Percentiles rank a stretch among this genome's conserved stretches.
These are phyloP conservation scores for Eurypyga helias DNA, from an alignment of 2,113 vertebrate species.

Conservation along the genomic window DNA sequence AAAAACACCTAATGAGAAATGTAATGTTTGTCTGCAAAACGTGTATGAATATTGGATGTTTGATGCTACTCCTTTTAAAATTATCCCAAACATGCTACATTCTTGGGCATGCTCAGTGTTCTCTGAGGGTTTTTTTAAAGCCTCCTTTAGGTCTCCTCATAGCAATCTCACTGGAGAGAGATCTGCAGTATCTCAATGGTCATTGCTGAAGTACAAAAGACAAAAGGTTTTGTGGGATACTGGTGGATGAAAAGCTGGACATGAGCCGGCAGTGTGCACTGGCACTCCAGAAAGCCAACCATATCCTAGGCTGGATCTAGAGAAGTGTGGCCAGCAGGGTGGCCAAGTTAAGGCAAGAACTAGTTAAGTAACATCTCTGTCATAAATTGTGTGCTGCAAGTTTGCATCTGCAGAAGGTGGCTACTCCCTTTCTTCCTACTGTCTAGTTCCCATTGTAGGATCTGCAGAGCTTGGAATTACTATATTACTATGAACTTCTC, in stretches of 20 bases:
- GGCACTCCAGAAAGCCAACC: not conserved
- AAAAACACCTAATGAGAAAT: not conserved
- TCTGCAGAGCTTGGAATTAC: not conserved
- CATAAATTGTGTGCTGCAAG: not conserved
- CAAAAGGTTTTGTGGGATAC: not conserved
- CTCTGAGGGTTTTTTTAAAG: not conserved
- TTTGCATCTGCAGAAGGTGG: not conserved
- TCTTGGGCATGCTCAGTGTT: not conserved
- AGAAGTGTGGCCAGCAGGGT: not conserved
- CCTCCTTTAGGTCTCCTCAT: not conserved
- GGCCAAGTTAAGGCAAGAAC: not conserved
- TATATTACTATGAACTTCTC: not conserved
- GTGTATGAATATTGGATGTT: not conserved
- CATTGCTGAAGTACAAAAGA: not conserved
- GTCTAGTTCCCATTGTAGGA: not conserved
- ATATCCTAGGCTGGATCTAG: not conserved
- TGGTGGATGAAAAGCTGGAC: not conserved
- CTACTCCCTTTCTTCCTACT: not conserved
- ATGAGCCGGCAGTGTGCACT: not conserved
- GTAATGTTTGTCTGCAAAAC: not conserved
- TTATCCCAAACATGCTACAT: not conserved
- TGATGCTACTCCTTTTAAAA: not conserved
- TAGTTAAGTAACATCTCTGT: not conserved
- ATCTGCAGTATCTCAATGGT: not conserved
- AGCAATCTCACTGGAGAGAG: not conserved